Conservation (phyloP, 2,888 invertebrate genomes). For the Biston betularia region DNA sequence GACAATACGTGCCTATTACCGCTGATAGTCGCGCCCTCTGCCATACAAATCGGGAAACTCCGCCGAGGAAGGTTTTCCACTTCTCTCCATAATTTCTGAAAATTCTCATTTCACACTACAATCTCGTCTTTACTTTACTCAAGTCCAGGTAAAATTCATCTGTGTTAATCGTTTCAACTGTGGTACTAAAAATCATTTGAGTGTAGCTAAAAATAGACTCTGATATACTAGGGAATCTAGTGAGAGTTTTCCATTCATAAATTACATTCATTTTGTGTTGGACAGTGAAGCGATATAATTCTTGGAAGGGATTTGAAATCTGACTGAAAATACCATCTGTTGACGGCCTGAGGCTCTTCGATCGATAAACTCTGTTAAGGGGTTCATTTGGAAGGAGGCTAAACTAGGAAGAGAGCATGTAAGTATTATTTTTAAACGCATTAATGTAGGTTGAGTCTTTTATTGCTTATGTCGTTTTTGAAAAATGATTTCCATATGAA, state of each 20-base stretch:
- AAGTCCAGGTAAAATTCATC: slow-evolving; percentile 50
- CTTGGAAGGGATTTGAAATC: slow-evolving; percentile 49
- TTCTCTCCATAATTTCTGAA: slow-evolving; percentile 71
- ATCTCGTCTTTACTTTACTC: slow-evolving; percentile 51
- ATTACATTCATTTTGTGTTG: slow-evolving; percentile 74
- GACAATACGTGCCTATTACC: slow-evolving; percentile 77
- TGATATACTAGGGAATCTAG: slow-evolving; percentile 67
- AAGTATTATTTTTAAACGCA: slow-evolving; percentile 24
- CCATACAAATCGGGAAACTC: slow-evolving; percentile 79
- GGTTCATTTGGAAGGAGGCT: slow-evolving; percentile 23
- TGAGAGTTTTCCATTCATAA: slow-evolving; percentile 77
- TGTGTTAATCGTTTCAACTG: slow-evolving; percentile 52
- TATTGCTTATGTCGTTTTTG: neutral
- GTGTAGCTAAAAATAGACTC: slow-evolving; percentile 72
- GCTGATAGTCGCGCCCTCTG: slow-evolving; percentile 79
- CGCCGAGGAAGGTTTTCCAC: slow-evolving; percentile 76
- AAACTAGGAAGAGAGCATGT: slow-evolving; percentile 41
- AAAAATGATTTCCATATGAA: neutral
- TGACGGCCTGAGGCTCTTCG: slow-evolving; percentile 36
- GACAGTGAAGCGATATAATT: slow-evolving; percentile 71
- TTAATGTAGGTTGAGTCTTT: neutral
- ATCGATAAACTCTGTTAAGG: slow-evolving; percentile 42
- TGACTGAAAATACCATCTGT: slow-evolving; percentile 53
- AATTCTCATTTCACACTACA: slow-evolving; percentile 66
- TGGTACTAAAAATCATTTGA: slow-evolving; percentile 47